Evolutionary conservation across 2,113 vertebrate genomes (phyloP).

Genomic region (Callospermophilus lateralis): DNA sequence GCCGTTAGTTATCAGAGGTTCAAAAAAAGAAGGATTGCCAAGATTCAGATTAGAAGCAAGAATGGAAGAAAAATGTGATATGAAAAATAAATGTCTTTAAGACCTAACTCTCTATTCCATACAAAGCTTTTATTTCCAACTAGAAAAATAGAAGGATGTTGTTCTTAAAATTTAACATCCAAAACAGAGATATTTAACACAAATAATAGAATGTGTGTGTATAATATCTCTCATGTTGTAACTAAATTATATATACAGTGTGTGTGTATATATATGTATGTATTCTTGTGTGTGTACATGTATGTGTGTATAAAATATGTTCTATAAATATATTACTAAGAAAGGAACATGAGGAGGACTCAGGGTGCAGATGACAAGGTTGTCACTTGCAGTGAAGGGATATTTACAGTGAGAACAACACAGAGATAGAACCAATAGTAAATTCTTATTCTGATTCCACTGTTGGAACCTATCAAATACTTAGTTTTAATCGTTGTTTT

Average conservation of each 20-base stretch:
- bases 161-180: not conserved
- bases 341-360: not conserved
- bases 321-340: not conserved
- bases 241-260: not conserved
- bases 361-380: not conserved
- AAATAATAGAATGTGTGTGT: not conserved
- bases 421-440: not conserved
- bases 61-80: not conserved
- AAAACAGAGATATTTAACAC: not conserved
- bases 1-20: conserved; percentile 56
- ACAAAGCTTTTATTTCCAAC: conserved; percentile 35
- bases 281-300: not conserved
- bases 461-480: not conserved
- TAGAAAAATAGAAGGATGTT: conserved; percentile 33
- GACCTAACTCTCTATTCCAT: not conserved
- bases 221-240: not conserved
- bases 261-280: not conserved
- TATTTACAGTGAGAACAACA: not conserved
- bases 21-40: not conserved
- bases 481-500: not conserved
- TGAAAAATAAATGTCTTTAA: conserved; percentile 22
- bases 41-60: conserved; percentile 41
- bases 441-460: not conserved
- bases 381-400: not conserved
- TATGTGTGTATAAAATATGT: not conserved